Conservation (phyloP, 2,113 vertebrate species). For the Trematocara stigmaticum region DNA sequence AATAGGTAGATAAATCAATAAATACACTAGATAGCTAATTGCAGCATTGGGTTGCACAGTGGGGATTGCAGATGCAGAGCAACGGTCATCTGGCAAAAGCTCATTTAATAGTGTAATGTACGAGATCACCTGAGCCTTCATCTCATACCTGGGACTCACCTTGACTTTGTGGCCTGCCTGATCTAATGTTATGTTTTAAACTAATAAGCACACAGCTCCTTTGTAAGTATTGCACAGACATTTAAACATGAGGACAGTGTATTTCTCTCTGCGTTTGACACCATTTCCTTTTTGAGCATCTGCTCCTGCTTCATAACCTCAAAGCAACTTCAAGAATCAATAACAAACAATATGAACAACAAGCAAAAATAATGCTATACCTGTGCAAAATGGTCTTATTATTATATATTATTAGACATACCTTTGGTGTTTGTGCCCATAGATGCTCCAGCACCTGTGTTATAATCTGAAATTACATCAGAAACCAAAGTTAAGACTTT, state of each 20-base stretch:
- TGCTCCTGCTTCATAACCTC: slow-evolving; percentile 34
- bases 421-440: slow-evolving; percentile 40
- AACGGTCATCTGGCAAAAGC: background rate
- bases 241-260: background rate
- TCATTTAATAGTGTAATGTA: background rate
- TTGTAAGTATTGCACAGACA: background rate
- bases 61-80: background rate
- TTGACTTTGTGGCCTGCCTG: background rate
- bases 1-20: background rate
- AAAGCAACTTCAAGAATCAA: background rate
- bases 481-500: background rate
- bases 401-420: background rate
- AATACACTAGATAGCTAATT: background rate
- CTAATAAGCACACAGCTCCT: background rate
- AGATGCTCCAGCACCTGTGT: slow-evolving; percentile 1
- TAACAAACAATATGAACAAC: background rate
- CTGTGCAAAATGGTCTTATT: background rate
- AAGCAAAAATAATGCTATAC: background rate
- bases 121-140: background rate
- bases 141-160: background rate
- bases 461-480: slow-evolving; percentile 16
- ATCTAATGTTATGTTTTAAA: background rate
- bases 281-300: slow-evolving; percentile 15
- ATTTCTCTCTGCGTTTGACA: slow-evolving; percentile 26
- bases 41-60: background rate